phyloP scores from a whole-genome alignment of 2,797 vertebrate species.

The Aldrovandia affinis region DNA sequence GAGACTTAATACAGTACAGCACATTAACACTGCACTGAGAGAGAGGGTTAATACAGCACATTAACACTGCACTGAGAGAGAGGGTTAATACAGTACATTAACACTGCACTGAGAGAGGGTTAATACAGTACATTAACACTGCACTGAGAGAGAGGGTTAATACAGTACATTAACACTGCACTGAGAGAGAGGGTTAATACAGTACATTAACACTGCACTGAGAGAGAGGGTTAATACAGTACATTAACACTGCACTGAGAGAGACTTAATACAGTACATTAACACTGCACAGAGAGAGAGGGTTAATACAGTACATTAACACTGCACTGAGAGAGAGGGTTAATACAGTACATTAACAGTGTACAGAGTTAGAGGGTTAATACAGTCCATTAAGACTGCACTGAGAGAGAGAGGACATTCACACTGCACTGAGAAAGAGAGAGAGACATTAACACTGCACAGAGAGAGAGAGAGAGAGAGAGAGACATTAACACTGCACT shows the following conservation, averaged over 20 bases:
- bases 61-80: too few relatives aligned
- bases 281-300: not conserved
- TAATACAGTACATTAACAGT: not conserved
- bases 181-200: not conserved
- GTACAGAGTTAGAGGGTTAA: too few relatives aligned
- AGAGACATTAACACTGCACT: not conserved
- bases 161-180: not conserved
- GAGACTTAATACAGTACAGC: not conserved
- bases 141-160: not conserved
- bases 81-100: not conserved
- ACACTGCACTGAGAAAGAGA: not conserved
- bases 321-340: too few relatives aligned
- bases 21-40: not conserved
- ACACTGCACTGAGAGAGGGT: not conserved
- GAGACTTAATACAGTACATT: not conserved
- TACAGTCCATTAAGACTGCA: not conserved
- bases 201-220: not conserved
- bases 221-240: not conserved
- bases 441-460: not conserved
- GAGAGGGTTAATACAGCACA: too few relatives aligned
- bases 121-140: not conserved
- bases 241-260: not conserved
- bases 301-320: not conserved
- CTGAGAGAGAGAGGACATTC: conserved; percentile 3
- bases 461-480: too few relatives aligned